Conservation (phyloP, 1,140 invertebrate genomes). For the Drosophila prosaltans region DNA sequence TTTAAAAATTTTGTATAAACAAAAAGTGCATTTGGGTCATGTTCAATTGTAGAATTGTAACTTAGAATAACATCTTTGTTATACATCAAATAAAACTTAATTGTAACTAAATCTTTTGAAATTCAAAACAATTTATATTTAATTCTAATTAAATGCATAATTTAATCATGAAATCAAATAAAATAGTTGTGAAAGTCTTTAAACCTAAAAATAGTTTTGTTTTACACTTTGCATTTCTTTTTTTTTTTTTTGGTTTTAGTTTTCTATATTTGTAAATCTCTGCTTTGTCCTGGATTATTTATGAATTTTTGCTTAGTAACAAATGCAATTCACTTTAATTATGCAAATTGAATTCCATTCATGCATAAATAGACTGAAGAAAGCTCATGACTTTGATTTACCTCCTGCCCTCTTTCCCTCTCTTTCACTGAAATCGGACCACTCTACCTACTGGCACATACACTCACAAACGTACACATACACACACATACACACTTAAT, state of each 20-base stretch:
- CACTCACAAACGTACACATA: constrained; percentile 5
- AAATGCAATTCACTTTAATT: constrained; percentile 73
- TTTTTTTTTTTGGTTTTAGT: constrained; percentile 9
- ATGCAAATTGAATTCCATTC: constrained; percentile 74
- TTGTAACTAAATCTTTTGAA: too few relatives aligned
- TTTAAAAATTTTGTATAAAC: too few relatives aligned
- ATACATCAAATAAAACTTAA: too few relatives aligned
- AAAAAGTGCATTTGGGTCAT: too few relatives aligned
- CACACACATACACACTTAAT: constrained; percentile 25
- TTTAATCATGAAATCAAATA: too few relatives aligned
- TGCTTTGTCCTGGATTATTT: constrained; percentile 33
- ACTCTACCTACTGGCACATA: neutral
- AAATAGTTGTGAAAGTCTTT: too few relatives aligned
- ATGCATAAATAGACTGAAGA: constrained; percentile 63
- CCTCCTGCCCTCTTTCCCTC: neutral
- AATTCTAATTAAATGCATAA: too few relatives aligned
- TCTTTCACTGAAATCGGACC: neutral
- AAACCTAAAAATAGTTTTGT: too few relatives aligned
- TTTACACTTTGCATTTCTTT: constrained; percentile 2
- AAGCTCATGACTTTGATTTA: constrained; percentile 34
- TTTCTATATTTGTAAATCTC: constrained; percentile 24
- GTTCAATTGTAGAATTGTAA: too few relatives aligned
- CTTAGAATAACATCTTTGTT: too few relatives aligned
- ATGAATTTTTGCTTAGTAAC: constrained; percentile 42
- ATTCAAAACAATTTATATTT: too few relatives aligned